phyloP scores from a whole-genome alignment of 1,140 invertebrate genomes.

The Drosophila equinoxialis region DNA sequence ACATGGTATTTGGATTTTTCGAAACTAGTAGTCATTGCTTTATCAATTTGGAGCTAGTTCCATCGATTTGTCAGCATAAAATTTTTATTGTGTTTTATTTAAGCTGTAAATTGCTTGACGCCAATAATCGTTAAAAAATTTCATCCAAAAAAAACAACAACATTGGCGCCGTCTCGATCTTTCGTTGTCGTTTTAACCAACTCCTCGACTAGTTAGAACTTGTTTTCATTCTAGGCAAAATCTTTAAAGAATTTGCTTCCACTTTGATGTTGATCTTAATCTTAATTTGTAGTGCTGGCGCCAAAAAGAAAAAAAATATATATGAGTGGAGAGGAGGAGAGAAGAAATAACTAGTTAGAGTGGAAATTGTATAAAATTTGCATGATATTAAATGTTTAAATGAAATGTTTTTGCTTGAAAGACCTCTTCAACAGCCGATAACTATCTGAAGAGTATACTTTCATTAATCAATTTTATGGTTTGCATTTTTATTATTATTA shows the following conservation, averaged over 20 bases:
- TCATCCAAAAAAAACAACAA: constrained; percentile 25
- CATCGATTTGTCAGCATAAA: constrained; percentile 58
- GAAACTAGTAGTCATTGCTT: background rate
- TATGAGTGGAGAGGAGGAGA: background rate
- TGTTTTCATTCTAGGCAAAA: constrained; percentile 41
- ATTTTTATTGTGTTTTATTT: constrained; percentile 70
- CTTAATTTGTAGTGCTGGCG: constrained; percentile 77
- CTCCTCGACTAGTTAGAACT: constrained; percentile 42
- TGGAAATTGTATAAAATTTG: constrained; percentile 61
- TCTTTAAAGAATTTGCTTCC: constrained; percentile 49
- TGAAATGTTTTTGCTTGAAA: constrained; percentile 52
- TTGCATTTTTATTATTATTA: constrained; percentile 25
- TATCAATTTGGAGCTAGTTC: constrained; percentile 48
- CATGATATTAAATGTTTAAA: constrained; percentile 49
- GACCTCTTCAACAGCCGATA: constrained; percentile 39
- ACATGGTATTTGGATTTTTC: background rate
- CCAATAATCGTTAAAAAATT: constrained; percentile 65
- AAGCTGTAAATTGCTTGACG: constrained; percentile 75
- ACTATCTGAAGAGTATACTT: constrained; percentile 16
- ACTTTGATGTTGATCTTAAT: constrained; percentile 76
- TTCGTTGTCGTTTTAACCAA: constrained; percentile 14
- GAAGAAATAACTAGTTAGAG: constrained; percentile 7
- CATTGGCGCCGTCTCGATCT: constrained; percentile 28
- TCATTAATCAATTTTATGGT: constrained; percentile 67
- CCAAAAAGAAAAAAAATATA: constrained; percentile 39